phyloP scores from a whole-genome alignment of 1,140 invertebrate species.

The Paramacrobiotus metropolitanus region DNA sequence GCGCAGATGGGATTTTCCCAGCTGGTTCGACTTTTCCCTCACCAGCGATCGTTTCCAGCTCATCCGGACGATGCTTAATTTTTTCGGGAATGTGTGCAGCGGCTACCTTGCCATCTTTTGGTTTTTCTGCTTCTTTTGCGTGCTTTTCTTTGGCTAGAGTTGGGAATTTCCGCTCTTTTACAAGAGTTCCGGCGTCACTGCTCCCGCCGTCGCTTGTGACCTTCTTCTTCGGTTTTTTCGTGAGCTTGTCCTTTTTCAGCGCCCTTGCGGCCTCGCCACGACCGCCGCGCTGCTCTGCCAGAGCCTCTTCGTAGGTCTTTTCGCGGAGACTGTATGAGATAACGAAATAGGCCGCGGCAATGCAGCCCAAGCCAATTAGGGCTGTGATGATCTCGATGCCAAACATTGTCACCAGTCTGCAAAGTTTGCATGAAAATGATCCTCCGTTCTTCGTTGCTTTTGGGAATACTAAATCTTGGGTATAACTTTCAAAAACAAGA shows the following conservation, averaged over 20 bases:
- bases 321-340: background rate
- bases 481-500: no score
- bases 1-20: no score
- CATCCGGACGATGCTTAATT: no score
- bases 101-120: no score
- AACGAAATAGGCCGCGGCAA: background rate
- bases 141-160: background rate
- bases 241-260: background rate
- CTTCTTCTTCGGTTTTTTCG: background rate
- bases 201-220: background rate
- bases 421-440: no score
- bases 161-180: background rate
- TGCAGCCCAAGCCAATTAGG: background rate
- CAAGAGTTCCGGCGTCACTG: background rate
- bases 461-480: no score
- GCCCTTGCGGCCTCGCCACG: background rate
- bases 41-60: no score
- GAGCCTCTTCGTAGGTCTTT: background rate
- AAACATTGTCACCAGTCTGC: no score
- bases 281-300: slow-evolving; percentile 1
- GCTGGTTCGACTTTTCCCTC: no score
- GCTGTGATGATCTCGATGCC: background rate
- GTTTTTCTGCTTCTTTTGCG: no score
- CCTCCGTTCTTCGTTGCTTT: no score
- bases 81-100: no score